phyloP scores from a whole-genome alignment of 2,113 vertebrate genomes.

The Passer montanus region DNA sequence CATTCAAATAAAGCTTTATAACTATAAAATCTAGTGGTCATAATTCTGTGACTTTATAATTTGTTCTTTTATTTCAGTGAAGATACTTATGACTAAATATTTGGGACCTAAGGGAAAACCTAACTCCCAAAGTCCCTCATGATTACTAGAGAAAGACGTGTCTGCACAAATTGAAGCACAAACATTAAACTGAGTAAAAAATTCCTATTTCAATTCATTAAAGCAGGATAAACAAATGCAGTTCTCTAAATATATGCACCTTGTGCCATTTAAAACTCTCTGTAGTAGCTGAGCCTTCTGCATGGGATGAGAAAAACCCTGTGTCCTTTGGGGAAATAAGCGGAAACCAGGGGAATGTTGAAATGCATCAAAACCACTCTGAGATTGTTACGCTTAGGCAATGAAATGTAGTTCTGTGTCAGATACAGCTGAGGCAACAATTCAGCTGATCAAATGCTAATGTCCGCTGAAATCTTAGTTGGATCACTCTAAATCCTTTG shows the following conservation, averaged over 20 bases:
- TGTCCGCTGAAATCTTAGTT: neutral
- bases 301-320: neutral
- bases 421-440: neutral
- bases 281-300: neutral
- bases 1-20: neutral
- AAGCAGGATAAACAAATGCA: neutral
- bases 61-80: neutral
- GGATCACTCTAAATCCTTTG: neutral
- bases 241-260: fast-evolving
- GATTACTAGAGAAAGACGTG: neutral
- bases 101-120: neutral
- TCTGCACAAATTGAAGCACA: neutral
- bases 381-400: neutral
- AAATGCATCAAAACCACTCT: neutral
- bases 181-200: neutral
- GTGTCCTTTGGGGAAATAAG: neutral
- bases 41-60: neutral
- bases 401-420: neutral
- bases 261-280: neutral
- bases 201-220: neutral
- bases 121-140: neutral
- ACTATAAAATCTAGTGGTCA: neutral
- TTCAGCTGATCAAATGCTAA: neutral
- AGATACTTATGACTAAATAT: neutral
- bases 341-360: neutral